Evolutionary conservation across 1,140 invertebrate genomes (phyloP).

Genomic region (Heliconius melpomene): DNA sequence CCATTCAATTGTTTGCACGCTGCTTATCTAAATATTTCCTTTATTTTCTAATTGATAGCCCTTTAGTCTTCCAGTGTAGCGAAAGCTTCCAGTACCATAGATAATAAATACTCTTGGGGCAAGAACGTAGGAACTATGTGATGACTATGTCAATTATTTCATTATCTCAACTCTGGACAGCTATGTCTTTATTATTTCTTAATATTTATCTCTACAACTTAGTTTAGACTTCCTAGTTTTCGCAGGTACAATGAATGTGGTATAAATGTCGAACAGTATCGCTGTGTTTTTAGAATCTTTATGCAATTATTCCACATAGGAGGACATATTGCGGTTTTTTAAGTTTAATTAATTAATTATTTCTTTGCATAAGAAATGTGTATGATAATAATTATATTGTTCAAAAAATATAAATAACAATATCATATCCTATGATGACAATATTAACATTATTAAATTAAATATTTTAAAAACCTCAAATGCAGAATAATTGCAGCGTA

Average conservation of each 20-base stretch:
- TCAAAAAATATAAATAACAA: background rate
- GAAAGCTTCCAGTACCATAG: conserved; percentile 62
- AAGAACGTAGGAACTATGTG: conserved; percentile 77
- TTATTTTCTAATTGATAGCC: conserved; percentile 49
- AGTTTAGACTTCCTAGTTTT: conserved; percentile 65
- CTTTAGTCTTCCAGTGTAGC: conserved; percentile 66
- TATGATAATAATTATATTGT: background rate
- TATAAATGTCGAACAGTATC: conserved; percentile 72
- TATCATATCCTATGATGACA: background rate
- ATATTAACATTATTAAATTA: background rate
- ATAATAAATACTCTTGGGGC: conserved; percentile 61
- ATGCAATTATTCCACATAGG: conserved; percentile 39
- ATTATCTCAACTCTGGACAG: conserved; percentile 63
- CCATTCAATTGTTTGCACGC: conserved; percentile 58
- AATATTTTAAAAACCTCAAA: conserved; percentile 42
- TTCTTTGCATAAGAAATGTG: background rate
- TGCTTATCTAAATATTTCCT: conserved; percentile 47
- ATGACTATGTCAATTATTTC: conserved; percentile 80
- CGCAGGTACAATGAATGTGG: conserved; percentile 67
- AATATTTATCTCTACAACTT: conserved; percentile 53
- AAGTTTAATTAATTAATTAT: background rate
- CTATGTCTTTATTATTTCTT: conserved; percentile 49
- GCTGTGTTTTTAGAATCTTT: conserved; percentile 68
- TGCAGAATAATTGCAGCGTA: conserved; percentile 63
- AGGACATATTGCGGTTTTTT: background rate